Conservation (phyloP, 2,888 invertebrate genomes). For the Mythimna loreyi region DNA sequence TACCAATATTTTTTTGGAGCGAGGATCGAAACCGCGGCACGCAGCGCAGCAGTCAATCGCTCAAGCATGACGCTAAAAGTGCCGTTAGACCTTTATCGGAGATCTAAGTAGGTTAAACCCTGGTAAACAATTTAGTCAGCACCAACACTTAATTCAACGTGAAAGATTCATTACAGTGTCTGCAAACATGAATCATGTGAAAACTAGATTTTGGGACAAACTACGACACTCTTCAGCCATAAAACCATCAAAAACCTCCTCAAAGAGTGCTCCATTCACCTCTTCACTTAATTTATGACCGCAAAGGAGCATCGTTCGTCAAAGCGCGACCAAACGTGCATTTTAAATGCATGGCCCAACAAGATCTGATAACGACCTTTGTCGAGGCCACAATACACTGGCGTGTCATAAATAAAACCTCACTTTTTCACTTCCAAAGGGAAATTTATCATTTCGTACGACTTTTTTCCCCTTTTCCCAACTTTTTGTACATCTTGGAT, state of each 20-base stretch:
- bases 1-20: too few species aligned
- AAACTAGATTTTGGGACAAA: conserved; percentile 25
- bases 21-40: too few species aligned
- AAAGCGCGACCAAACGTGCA: conserved; percentile 75
- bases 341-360: conserved; percentile 80
- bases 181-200: conserved; percentile 8
- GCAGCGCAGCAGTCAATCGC: too few species aligned
- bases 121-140: neutral
- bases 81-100: neutral
- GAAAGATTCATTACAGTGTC: neutral
- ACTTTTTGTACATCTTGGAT: conserved; percentile 88
- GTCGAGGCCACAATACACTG: conserved; percentile 80
- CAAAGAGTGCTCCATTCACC: conserved; percentile 68
- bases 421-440: conserved; percentile 86
- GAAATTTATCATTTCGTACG: conserved; percentile 88
- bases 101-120: too few species aligned
- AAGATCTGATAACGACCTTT: conserved; percentile 85
- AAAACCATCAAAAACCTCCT: conserved; percentile 67
- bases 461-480: conserved; percentile 82
- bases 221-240: conserved; percentile 21
- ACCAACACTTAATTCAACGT: neutral
- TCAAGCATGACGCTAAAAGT: too few species aligned
- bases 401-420: conserved; percentile 87
- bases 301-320: conserved; percentile 72
- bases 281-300: conserved; percentile 51